Base-by-base conservation (phyloP, 2,888 invertebrate genomes). In the Elysia crispata region DNA sequence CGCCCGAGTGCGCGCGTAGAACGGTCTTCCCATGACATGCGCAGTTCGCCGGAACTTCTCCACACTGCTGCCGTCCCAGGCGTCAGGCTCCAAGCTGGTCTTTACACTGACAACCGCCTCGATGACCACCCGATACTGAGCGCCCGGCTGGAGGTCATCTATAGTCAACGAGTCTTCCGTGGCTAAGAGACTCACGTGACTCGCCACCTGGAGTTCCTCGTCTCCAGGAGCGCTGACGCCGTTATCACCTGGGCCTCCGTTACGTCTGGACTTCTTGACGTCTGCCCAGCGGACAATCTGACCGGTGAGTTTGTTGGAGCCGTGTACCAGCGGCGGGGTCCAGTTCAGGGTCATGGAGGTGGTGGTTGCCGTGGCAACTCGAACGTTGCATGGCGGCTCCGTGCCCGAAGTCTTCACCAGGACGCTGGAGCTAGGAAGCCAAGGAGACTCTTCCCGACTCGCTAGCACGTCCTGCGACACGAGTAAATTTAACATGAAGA, bases 21-120 rank as follows among this genome's bases (percentile, higher is more conserved):
- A 77, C 3, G 91, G 89, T 41, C 89, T 86, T 0, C 89, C 90
- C 86, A 89, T 86, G 30, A 91, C 90, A 82, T 91, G 91, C 54
- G 91, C 91, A 11, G 90, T 91, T 60, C 91, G 85, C 30, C 90
- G 85, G 80, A 90, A 89, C 83, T 87, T 86, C 81, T 91, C 91
- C 23, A 82, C 82, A 23, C 87, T 87, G 5, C 87, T 85, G 0
- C 72, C 76, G 66, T 88, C 89, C 64, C 85, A 84, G 33, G 86
- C 85, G 74, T 87, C 87, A 18, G 85, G 84, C 30, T 91, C 89
- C 23, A 92, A 79, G 1, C 89, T 88, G 8, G 91, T 91, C 84
- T 91, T 92, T 15, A 91, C 87, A 84, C 91, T 91, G 31, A 92
- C 92, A 15, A 92, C 90, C 30, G 92, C 91, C 81, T 92, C 92